Evolutionary conservation across 2,113 vertebrate genomes (phyloP).

Genomic region (Cettia cetti): DNA sequence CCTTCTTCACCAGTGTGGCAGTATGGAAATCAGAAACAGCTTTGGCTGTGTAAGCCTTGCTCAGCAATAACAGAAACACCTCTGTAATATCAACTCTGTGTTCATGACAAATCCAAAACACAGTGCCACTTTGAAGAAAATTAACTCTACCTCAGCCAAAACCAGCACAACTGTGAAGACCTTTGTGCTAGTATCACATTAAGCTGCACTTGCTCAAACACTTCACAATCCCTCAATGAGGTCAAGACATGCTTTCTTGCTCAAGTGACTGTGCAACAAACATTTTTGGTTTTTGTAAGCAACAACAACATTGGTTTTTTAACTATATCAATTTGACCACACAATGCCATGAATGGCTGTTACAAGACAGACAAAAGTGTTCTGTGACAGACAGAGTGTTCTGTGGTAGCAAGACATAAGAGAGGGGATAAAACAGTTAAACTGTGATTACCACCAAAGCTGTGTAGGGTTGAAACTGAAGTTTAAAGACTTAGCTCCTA

Average conservation of each 20-base stretch:
- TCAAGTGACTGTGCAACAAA: not conserved
- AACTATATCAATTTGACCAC: not conserved
- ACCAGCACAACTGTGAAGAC: not conserved
- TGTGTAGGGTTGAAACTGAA: not conserved
- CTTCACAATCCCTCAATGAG: not conserved
- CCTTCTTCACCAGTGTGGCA: fast-evolving
- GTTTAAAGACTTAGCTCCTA: not conserved
- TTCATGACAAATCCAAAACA: not conserved
- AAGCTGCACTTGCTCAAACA: not conserved
- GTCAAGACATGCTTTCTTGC: not conserved
- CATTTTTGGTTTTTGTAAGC: not conserved
- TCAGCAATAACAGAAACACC: not conserved
- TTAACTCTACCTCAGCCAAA: not conserved
- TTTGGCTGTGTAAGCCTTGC: not conserved
- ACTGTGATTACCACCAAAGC: not conserved
- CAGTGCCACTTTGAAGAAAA: not conserved
- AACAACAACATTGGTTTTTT: fast-evolving
- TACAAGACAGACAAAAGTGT: not conserved
- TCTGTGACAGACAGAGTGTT: no score
- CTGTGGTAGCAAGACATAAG: not conserved
- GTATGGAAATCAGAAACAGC: not conserved
- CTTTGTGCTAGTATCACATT: not conserved
- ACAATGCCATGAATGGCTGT: not conserved
- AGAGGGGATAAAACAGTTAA: not conserved
- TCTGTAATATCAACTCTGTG: not conserved